Evolutionary conservation across 2,888 invertebrate species (phyloP).

Genomic region (Tachina fera): DNA sequence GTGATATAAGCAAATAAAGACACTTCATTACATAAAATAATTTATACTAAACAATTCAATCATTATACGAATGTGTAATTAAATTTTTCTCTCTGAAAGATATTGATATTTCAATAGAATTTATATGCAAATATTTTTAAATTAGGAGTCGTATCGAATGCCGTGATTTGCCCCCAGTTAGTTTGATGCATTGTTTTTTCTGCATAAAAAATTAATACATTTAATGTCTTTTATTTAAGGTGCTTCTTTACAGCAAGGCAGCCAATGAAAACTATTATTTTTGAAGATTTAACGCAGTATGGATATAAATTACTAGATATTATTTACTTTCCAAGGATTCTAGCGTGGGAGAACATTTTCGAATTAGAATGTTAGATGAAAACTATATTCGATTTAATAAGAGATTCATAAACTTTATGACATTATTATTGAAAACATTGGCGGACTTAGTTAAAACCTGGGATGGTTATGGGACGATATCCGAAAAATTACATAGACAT

Average conservation of each 20-base stretch:
- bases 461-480: slow-evolving; percentile 83
- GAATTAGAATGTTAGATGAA: slow-evolving; percentile 80
- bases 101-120: too few relatives aligned
- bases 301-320: slow-evolving; percentile 83
- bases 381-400: slow-evolving; percentile 79
- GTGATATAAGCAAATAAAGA: too few relatives aligned
- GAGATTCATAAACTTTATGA: slow-evolving; percentile 79
- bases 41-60: too few relatives aligned
- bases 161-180: too few relatives aligned
- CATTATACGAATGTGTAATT: too few relatives aligned
- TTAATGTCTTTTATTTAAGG: slow-evolving; percentile 71
- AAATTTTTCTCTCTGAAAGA: too few relatives aligned
- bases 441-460: slow-evolving; percentile 82
- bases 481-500: slow-evolving; percentile 81
- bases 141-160: too few relatives aligned
- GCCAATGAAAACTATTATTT: slow-evolving; percentile 81
- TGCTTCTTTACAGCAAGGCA: slow-evolving; percentile 79
- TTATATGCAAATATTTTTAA: too few relatives aligned
- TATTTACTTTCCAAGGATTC: slow-evolving; percentile 76
- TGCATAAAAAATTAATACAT: too few relatives aligned
- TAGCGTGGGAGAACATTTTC: slow-evolving; percentile 77
- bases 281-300: slow-evolving; percentile 83
- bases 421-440: slow-evolving; percentile 78
- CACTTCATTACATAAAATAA: too few relatives aligned
- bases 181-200: too few relatives aligned